Evolutionary conservation across 2,888 invertebrate species (phyloP).

Genomic region (Drosophila pseudotakahashii): DNA sequence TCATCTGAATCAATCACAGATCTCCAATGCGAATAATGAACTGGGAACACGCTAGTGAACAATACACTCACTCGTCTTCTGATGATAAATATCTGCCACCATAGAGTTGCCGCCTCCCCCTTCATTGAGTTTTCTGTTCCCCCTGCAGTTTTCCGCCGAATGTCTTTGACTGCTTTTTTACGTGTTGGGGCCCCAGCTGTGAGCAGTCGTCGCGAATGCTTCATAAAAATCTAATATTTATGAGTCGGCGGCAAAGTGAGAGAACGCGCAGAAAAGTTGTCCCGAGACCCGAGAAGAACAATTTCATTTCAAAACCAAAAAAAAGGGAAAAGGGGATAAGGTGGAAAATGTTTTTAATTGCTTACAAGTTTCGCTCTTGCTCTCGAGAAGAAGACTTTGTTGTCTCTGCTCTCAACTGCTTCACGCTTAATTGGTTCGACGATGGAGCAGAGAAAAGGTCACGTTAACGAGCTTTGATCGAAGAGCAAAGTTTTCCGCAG

Average conservation of each 20-base stretch:
- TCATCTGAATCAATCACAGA: conserved; percentile 9
- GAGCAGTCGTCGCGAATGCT: conserved; percentile 47
- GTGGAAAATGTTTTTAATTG: conserved; percentile 36
- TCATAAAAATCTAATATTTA: conserved; percentile 62
- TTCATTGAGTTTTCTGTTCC: neutral
- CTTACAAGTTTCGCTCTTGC: conserved; percentile 22
- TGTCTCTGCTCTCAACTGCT: conserved; percentile 32
- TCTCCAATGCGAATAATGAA: conserved; percentile 22
- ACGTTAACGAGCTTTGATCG: conserved; percentile 72
- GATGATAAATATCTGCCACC: conserved; percentile 28
- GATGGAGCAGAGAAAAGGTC: conserved; percentile 60
- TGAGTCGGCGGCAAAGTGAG: conserved; percentile 32
- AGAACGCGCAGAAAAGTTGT: neutral
- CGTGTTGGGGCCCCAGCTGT: conserved; percentile 50
- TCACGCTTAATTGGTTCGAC: conserved; percentile 73
- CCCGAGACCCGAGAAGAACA: neutral
- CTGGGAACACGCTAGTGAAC: conserved; percentile 20
- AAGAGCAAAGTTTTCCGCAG: conserved; percentile 30
- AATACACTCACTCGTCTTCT: conserved; percentile 15
- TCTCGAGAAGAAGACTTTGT: conserved; percentile 5
- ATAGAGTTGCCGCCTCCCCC: conserved; percentile 9
- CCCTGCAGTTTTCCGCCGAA: neutral
- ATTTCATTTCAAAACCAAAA: neutral
- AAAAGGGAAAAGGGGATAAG: neutral
- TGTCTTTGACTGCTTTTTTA: conserved; percentile 33